These are phyloP conservation scores for Xenopus petersii DNA, from an alignment of 2,797 vertebrate genomes.

Conservation along the genomic window DNA sequence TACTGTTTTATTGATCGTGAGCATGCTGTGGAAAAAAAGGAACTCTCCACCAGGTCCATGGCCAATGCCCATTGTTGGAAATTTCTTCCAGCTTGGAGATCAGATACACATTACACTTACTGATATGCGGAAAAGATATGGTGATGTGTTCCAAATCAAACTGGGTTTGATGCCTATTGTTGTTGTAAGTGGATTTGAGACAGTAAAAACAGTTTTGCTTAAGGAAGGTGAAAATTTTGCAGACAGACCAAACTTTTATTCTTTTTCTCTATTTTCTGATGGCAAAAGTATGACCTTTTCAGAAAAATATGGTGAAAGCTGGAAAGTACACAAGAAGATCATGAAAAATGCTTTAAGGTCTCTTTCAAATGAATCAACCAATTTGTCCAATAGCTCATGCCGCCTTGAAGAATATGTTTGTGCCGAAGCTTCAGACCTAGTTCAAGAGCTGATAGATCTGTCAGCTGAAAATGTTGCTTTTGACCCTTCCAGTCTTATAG, in stretches of 20 bases:
- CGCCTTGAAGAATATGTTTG: conserved; percentile 66
- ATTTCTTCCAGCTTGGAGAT: conserved; percentile 67
- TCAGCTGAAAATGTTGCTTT: conserved; percentile 39
- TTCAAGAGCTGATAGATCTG: conserved; percentile 51
- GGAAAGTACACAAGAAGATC: conserved; percentile 69
- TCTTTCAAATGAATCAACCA: conserved; percentile 64
- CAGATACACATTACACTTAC: conserved; percentile 67
- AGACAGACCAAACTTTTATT: conserved; percentile 63
- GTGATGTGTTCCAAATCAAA: conserved; percentile 62
- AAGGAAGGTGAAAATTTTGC: conserved; percentile 62
- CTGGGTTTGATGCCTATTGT: conserved; percentile 64
- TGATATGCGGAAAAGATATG: conserved; percentile 61
- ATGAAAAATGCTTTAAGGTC: conserved; percentile 63
- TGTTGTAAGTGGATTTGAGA: conserved; percentile 66
- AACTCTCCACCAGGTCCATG: conserved; percentile 10
- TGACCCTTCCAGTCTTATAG: conserved; percentile 54
- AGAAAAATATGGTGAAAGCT: conserved; percentile 63
- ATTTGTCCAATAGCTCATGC: conserved; percentile 62
- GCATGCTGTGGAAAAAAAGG: neutral
- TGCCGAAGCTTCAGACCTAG: conserved; percentile 64
- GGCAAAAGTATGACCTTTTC: conserved; percentile 71
- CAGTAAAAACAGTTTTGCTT: conserved; percentile 60
- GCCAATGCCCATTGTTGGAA: conserved; percentile 62
- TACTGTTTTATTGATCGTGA: conserved; percentile 38
- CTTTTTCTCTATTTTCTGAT: conserved; percentile 67